A percentile compares a stretch with the other conserved stretches of the same genome.
Evolutionary conservation across 2,797 vertebrate species (phyloP).

Genomic region (Macropus fuliginosus): DNA sequence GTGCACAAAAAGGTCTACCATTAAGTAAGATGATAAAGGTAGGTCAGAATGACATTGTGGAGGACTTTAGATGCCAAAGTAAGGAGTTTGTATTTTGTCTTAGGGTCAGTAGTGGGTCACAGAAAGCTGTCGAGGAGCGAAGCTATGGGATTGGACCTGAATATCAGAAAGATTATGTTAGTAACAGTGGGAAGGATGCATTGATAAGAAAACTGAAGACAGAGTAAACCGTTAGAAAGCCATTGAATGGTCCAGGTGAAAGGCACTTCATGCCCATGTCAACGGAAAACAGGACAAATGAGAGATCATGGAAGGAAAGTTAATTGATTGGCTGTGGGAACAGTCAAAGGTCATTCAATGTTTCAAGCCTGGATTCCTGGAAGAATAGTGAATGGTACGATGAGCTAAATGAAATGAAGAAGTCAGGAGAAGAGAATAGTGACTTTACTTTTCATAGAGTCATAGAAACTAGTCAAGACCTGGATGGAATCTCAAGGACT

Average conservation of each 20-base stretch:
- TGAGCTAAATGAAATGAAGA: neutral
- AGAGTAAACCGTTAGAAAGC: neutral
- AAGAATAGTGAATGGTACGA: neutral
- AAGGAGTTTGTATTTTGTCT: neutral
- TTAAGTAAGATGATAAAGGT: neutral
- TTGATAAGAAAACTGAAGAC: neutral
- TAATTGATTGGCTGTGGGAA: neutral
- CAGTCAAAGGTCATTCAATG: neutral
- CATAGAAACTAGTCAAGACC: neutral
- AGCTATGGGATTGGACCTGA: neutral
- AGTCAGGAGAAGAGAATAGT: neutral
- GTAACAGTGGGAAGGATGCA: neutral
- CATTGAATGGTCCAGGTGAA: neutral
- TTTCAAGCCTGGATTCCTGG: neutral
- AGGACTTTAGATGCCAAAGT: neutral
- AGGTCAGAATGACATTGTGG: neutral
- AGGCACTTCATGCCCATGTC: neutral
- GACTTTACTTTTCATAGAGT: neutral
- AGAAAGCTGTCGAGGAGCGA: neutral
- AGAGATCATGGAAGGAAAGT: neutral
- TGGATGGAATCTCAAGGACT: neutral
- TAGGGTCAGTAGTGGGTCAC: neutral
- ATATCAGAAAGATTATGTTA: neutral
- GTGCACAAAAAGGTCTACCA: neutral
- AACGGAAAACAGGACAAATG: neutral